Evolutionary conservation across 2,888 invertebrate species (phyloP).

Genomic region (Ormyrus pomaceus): DNA sequence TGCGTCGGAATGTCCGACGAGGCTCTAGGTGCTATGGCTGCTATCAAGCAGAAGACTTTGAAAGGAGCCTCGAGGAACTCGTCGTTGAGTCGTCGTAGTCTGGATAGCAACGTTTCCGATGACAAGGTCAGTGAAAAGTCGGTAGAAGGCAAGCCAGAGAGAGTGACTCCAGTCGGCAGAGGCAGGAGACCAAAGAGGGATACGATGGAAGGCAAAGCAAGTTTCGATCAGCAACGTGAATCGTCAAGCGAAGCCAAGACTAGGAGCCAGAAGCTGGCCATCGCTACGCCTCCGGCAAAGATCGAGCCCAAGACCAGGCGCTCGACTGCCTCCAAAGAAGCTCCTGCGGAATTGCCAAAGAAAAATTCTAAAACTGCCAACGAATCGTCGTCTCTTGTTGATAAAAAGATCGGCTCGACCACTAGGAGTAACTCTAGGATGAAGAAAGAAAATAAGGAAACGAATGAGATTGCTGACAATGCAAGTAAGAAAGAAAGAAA

Average conservation of each 20-base stretch:
- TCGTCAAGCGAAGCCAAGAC: constrained; percentile 27
- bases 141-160: constrained; percentile 6
- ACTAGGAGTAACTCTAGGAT: constrained; percentile 58
- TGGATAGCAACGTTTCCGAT: constrained; percentile 41
- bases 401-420: constrained; percentile 44
- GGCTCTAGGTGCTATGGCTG: constrained; percentile 33
- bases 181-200: constrained; percentile 58
- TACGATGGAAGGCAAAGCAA: not conserved
- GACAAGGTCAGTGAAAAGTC: constrained; percentile 27
- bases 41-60: constrained; percentile 17
- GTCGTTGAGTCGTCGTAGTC: constrained; percentile 32
- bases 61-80: constrained; percentile 57
- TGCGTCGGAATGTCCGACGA: not conserved
- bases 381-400: not conserved
- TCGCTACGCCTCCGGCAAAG: constrained; percentile 1
- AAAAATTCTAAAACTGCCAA: constrained; percentile 6
- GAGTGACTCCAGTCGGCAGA: constrained; percentile 23
- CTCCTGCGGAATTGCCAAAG: constrained; percentile 26
- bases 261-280: constrained; percentile 20
- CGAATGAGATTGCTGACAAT: not conserved
- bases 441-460: constrained; percentile 13
- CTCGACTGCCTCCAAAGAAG: constrained; percentile 3
- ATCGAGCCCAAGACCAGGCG: constrained; percentile 42
- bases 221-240: not conserved
- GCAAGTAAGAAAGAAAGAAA: not conserved